Evolutionary conservation across 2,888 invertebrate genomes (phyloP), one percentile per base, ranked within the genome.

Genomic region (Amaurobius ferox): DNA sequence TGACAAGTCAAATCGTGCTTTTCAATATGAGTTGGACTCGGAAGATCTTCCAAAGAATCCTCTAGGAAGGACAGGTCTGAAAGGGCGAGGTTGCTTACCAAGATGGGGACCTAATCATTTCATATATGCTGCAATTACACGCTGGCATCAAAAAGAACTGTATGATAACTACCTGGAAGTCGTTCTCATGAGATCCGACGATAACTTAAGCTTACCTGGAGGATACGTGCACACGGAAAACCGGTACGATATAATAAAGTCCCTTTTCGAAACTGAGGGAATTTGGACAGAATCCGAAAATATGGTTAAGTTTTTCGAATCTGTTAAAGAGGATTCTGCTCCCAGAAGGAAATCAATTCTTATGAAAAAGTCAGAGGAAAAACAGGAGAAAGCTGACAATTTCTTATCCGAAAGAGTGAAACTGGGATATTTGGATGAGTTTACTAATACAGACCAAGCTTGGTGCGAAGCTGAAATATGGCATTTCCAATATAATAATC

Each of bases 91-190:
- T 19, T 88, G 88, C 29, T 86, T 91, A 48, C 90, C 90, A 89
- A 88, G 90, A 30, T 91, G 91, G 90, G 91, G 91, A 19, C 91
- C 91, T 19, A 91, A 91, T 74, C 91, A 91, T 88, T 89, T 89
- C 55, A 90, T 91, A 23, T 89, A 89, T 74, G 90, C 90, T 1
- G 89, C 91, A 13, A 89, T 91, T 29, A 91, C 91, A 0, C 88
- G 90, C 73, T 91, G 70, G 80, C 73, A 73, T 30, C 66, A 32
- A 1, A 16, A 23, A 19, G 72, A 48, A 26, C n/a, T 44, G 13
- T 28, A 39, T 26, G 30, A 19, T 0, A 72, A 72, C 11, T 80
- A 67, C 23, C 26, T 80, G 7, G 80, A 80, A 28, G 73, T 73
- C 29, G 55, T 80, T 39, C 28, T 80, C 16, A 11, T 35, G 0